A percentile compares a stretch with the other conserved stretches of the same genome.
Evolutionary conservation across 2,888 invertebrate species (phyloP).

Genomic region (Salpingus planirostris): DNA sequence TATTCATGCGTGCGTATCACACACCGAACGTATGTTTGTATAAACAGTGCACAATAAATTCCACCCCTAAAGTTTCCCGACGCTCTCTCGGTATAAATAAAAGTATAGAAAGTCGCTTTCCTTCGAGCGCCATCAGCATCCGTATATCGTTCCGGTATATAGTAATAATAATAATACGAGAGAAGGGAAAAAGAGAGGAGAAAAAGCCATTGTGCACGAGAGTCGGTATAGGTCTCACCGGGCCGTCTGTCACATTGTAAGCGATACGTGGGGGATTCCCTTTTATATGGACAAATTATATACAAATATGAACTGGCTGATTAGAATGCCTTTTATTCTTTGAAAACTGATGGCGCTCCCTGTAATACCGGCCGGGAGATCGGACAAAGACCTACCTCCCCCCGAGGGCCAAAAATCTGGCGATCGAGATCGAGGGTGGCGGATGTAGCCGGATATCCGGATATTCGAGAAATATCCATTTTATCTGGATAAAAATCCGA

Average conservation of each 20-base stretch:
- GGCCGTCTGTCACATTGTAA: conserved; percentile 39
- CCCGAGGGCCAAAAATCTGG: no score
- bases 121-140: conserved; percentile 15
- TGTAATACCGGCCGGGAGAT: background rate
- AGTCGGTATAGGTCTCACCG: conserved; percentile 25
- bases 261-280: conserved; percentile 38
- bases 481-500: no score
- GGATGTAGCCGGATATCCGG: no score
- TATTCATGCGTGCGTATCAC: conserved; percentile 37
- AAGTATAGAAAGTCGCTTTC: conserved; percentile 14
- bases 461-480: no score
- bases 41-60: conserved; percentile 29
- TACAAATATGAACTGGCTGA: conserved; percentile 44
- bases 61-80: no score
- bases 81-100: no score
- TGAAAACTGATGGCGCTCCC: background rate
- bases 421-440: no score
- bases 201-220: conserved; percentile 21
- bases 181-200: no score
- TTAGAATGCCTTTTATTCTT: conserved; percentile 28
- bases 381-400: no score
- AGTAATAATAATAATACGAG: no score
- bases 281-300: conserved; percentile 44
- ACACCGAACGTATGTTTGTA: conserved; percentile 39
- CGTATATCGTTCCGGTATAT: no score